Conservation (phyloP, 1,140 invertebrate species). For the Gyrodactylus salaris region DNA sequence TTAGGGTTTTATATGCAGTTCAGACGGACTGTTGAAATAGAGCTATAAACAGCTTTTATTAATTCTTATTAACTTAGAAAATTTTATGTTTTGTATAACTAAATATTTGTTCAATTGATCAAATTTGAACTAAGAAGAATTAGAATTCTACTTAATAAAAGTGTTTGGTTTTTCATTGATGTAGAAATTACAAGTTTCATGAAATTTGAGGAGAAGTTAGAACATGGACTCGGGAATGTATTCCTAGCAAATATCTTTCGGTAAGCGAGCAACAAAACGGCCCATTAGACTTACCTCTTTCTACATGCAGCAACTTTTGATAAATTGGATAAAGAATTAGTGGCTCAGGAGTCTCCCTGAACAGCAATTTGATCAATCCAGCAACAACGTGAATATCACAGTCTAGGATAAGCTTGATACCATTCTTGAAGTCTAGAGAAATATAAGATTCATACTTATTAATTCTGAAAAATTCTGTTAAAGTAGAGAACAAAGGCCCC, state of each 20-base stretch:
- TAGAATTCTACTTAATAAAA: too few relatives aligned
- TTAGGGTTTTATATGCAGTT: too few relatives aligned
- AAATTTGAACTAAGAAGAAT: too few relatives aligned
- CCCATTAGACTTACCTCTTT: neutral
- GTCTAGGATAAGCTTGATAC: neutral
- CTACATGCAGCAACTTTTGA: neutral
- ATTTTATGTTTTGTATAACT: too few relatives aligned
- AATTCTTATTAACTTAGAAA: too few relatives aligned
- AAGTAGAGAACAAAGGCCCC: too few relatives aligned
- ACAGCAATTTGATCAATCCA: neutral
- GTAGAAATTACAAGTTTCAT: too few relatives aligned
- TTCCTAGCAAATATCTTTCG: neutral
- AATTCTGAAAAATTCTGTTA: neutral
- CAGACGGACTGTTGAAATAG: too few relatives aligned
- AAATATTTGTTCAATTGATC: too few relatives aligned
- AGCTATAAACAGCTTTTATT: too few relatives aligned
- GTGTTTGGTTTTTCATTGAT: too few relatives aligned
- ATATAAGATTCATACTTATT: neutral
- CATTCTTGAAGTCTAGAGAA: neutral
- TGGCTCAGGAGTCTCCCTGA: neutral
- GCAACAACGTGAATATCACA: neutral
- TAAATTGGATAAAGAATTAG: neutral
- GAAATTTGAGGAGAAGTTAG: too few relatives aligned
- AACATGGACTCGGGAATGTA: neutral
- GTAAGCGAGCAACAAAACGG: neutral